Percentiles rank a stretch among this genome's conserved stretches.
Conservation (phyloP, 2,888 invertebrate genomes). For the Trichopria drosophilae region DNA sequence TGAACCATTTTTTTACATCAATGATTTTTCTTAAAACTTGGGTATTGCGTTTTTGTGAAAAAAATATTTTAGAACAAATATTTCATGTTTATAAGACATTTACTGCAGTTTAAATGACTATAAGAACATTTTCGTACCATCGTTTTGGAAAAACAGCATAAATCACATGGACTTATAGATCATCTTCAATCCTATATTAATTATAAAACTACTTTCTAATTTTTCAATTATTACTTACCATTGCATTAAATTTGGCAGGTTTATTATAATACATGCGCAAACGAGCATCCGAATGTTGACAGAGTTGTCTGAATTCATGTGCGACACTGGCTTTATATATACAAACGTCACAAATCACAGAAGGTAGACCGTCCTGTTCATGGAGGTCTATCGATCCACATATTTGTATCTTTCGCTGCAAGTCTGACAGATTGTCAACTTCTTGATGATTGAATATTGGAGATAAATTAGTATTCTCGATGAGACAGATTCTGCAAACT, state of each 20-base stretch:
- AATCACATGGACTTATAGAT: too few relatives aligned
- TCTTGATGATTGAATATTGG: conserved; percentile 51
- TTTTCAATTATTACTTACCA: conserved; percentile 44
- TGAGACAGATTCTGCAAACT: conserved; percentile 53
- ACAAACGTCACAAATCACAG: conserved; percentile 53
- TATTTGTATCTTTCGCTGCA: conserved; percentile 52
- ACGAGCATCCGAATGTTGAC: conserved; percentile 53
- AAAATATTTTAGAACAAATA: too few relatives aligned
- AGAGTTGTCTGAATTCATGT: conserved; percentile 54
- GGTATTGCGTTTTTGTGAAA: too few relatives aligned
- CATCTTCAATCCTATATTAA: background rate
- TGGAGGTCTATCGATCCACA: conserved; percentile 54
- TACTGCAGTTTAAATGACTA: too few relatives aligned
- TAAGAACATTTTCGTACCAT: too few relatives aligned
- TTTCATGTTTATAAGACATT: too few relatives aligned
- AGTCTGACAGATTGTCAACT: conserved; percentile 39
- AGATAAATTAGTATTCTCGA: conserved; percentile 50
- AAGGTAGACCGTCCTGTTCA: conserved; percentile 55
- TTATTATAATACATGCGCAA: conserved; percentile 53
- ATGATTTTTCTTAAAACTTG: too few relatives aligned
- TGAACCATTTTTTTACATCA: too few relatives aligned
- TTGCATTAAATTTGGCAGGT: conserved; percentile 44
- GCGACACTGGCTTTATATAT: conserved; percentile 54
- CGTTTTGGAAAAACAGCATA: too few relatives aligned
- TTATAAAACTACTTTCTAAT: background rate